Conservation (phyloP, 2,888 invertebrate genomes). For the Capitulum mitella region DNA sequence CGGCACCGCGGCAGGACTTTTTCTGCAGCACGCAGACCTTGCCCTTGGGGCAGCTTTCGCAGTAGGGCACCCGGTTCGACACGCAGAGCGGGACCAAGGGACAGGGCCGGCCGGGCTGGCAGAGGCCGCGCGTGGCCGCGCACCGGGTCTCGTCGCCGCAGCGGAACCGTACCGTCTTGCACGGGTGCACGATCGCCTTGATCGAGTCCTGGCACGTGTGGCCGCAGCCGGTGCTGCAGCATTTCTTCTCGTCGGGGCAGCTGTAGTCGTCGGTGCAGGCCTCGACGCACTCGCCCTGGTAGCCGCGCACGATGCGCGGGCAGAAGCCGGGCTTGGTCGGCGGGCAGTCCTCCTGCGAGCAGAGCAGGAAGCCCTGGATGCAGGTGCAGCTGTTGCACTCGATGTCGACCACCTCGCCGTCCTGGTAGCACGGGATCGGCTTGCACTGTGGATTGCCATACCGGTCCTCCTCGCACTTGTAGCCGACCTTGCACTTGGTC, state of each 20-base stretch:
- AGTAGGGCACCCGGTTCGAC: slow-evolving; percentile 2
- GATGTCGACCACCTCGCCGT: slow-evolving; percentile 22
- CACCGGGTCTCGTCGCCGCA: slow-evolving; percentile 18
- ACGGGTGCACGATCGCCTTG: neutral
- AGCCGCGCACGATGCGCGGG: neutral
- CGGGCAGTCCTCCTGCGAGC: slow-evolving; percentile 13
- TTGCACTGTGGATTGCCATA: slow-evolving; percentile 16
- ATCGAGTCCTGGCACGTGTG: neutral
- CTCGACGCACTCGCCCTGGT: neutral
- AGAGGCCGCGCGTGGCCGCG: slow-evolving; percentile 15
- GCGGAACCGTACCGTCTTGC: slow-evolving; percentile 20
- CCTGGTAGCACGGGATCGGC: slow-evolving; percentile 17
- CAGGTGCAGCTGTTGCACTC: slow-evolving; percentile 25
- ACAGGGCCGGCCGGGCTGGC: neutral
- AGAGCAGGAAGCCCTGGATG: slow-evolving; percentile 24
- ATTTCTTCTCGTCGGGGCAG: neutral
- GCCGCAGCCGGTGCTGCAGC: slow-evolving; percentile 20
- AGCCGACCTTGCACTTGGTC: slow-evolving; percentile 22
- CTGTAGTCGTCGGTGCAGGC: neutral
- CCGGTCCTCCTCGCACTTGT: neutral
- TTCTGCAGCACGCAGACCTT: slow-evolving; percentile 22
- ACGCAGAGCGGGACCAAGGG: slow-evolving; percentile 7
- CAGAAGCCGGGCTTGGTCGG: slow-evolving; percentile 22
- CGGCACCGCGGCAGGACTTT: neutral
- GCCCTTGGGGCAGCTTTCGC: slow-evolving; percentile 2